phyloP scores from a whole-genome alignment of 2,797 vertebrate species.

The Pagetopsis macropterus region DNA sequence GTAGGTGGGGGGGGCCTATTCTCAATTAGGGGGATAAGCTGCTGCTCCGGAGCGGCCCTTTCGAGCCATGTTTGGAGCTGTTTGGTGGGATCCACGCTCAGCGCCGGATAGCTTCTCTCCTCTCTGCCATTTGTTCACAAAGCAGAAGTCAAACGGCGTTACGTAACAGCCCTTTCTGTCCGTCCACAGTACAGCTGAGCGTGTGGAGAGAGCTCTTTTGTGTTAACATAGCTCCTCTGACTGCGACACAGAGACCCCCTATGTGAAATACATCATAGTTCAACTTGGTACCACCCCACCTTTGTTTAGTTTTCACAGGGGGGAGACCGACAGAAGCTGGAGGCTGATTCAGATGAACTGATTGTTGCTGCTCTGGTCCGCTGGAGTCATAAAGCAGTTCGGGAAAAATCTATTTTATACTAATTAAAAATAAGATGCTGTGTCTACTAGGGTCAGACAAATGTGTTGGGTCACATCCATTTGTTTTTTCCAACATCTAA shows the following conservation, averaged over 20 bases:
- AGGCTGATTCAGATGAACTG: slow-evolving; percentile 22
- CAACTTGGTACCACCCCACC: slow-evolving; percentile 38
- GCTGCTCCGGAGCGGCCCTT: slow-evolving; percentile 66
- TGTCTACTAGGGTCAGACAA: background rate
- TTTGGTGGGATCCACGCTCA: slow-evolving; percentile 69
- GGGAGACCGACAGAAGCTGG: slow-evolving; percentile 32
- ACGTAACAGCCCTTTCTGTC: slow-evolving; percentile 67
- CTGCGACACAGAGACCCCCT: slow-evolving; percentile 56
- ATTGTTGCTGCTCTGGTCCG: slow-evolving; percentile 16
- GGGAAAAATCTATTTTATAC: slow-evolving; percentile 1
- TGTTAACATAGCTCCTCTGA: slow-evolving; percentile 62
- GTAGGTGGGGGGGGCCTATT: slow-evolving; percentile 52
- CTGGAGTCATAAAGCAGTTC: slow-evolving; percentile 1
- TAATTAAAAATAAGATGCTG: background rate
- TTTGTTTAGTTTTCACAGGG: slow-evolving; percentile 35
- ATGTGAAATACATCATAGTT: slow-evolving; percentile 42
- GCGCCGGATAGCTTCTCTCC: slow-evolving; percentile 71
- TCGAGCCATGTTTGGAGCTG: slow-evolving; percentile 86
- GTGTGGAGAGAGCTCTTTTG: slow-evolving; percentile 67
- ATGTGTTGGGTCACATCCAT: slow-evolving; percentile 4
- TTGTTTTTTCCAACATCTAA: slow-evolving; percentile 8
- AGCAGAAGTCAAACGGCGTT: slow-evolving; percentile 82
- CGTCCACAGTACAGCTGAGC: slow-evolving; percentile 55
- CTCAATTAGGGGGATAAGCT: slow-evolving; percentile 77
- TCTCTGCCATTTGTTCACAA: slow-evolving; percentile 82